Conservation (phyloP, 1,140 invertebrate genomes). For the Nymphalis io region DNA sequence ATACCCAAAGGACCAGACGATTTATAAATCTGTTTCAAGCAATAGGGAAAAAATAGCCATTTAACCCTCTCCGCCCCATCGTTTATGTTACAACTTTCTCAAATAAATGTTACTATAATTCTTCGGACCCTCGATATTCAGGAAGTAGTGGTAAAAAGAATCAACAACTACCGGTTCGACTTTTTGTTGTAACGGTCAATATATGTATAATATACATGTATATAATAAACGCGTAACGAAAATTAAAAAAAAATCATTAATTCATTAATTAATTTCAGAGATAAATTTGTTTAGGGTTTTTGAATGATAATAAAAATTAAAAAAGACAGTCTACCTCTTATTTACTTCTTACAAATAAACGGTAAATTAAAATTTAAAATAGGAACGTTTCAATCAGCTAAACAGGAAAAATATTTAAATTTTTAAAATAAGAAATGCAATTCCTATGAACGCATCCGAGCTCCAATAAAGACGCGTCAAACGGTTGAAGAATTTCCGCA, state of each 20-base stretch:
- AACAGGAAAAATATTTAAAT: conserved; percentile 15
- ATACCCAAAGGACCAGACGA: conserved; percentile 24
- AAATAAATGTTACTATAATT: conserved; percentile 50
- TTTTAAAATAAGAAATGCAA: conserved; percentile 41
- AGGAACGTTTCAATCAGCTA: not conserved
- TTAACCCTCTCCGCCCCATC: conserved; percentile 59
- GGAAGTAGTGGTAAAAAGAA: conserved; percentile 17
- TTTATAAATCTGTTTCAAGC: conserved; percentile 58
- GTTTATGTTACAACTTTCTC: conserved; percentile 44
- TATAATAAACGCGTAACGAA: too few relatives aligned
- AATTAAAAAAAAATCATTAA: too few relatives aligned
- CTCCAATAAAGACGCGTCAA: conserved; percentile 61
- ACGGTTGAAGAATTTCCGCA: conserved; percentile 67
- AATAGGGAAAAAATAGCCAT: conserved; percentile 59
- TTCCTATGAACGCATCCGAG: conserved; percentile 48
- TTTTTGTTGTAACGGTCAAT: not conserved
- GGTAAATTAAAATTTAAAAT: conserved; percentile 7
- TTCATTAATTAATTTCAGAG: not conserved
- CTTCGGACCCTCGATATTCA: conserved; percentile 42
- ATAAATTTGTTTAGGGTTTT: not conserved
- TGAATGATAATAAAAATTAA: conserved; percentile 5
- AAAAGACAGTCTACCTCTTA: not conserved
- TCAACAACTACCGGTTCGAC: conserved; percentile 10
- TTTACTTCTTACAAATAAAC: not conserved
- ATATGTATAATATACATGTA: too few relatives aligned